Conservation (phyloP, 2,888 invertebrate species). For the Nomada fabriciana region DNA sequence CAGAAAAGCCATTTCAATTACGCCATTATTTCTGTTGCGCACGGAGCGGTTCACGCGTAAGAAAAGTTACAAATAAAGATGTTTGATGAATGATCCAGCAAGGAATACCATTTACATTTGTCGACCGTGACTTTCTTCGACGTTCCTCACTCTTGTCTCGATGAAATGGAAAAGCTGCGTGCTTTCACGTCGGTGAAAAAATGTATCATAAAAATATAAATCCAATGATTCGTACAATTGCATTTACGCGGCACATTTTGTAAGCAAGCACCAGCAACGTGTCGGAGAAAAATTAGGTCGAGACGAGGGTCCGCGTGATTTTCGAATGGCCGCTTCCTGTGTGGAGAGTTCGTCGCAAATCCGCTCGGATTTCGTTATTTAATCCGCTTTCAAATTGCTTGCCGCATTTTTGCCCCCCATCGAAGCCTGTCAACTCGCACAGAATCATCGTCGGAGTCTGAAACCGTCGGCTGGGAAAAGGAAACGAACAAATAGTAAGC, state of each 20-base stretch:
- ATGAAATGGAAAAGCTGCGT: background rate
- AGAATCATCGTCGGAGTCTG: background rate
- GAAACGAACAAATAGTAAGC: conserved; percentile 7
- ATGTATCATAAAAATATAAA: background rate
- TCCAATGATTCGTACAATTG: background rate
- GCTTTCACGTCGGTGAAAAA: too few relatives aligned
- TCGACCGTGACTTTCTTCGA: background rate
- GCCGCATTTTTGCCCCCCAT: conserved; percentile 34
- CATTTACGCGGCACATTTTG: too few relatives aligned
- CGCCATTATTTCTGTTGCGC: conserved; percentile 14
- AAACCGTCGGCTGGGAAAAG: background rate
- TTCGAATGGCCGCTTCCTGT: conserved; percentile 28
- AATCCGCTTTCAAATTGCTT: conserved; percentile 64
- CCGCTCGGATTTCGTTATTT: conserved; percentile 62
- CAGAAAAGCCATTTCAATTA: conserved; percentile 59
- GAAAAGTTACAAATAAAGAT: conserved; percentile 25
- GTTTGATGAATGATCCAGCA: background rate
- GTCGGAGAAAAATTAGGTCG: background rate
- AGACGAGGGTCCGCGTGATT: conserved; percentile 8
- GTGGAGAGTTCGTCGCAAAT: conserved; percentile 45
- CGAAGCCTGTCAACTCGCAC: conserved; percentile 14
- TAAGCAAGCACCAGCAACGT: too few relatives aligned
- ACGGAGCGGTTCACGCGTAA: conserved; percentile 14
- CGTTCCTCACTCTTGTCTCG: background rate
- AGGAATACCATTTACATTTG: background rate